These are phyloP conservation scores for Gnathonemus echidnorhynchus DNA, from an alignment of 2,113 vertebrate species.

Conservation along the genomic window DNA sequence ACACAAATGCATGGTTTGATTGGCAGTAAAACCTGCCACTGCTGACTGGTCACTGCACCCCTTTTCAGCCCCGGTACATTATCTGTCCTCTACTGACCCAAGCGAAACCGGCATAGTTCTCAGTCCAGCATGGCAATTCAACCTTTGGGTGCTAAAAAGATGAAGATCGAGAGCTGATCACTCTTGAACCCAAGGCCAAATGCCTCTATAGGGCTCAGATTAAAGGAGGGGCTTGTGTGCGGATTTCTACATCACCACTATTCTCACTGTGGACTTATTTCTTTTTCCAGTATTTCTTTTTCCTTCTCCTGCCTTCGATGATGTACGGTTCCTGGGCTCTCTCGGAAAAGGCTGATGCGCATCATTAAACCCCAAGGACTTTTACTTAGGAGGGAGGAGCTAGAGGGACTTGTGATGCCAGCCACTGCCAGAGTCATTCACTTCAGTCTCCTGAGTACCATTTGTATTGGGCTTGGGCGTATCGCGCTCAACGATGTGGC, in stretches of 20 bases:
- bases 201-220: slow-evolving; percentile 20
- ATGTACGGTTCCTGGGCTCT: slow-evolving; percentile 21
- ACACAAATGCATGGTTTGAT: background rate
- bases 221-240: background rate
- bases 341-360: slow-evolving; percentile 20
- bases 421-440: background rate
- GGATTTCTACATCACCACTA: background rate
- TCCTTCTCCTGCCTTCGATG: slow-evolving; percentile 30
- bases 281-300: slow-evolving; percentile 20
- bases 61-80: background rate
- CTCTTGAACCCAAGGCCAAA: slow-evolving; percentile 9
- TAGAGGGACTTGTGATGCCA: background rate
- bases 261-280: slow-evolving; percentile 3
- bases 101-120: background rate
- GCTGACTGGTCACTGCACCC: background rate
- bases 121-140: background rate
- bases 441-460: background rate
- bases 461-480: background rate
- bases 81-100: background rate
- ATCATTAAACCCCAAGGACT: slow-evolving; percentile 27
- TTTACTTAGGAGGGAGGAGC: background rate
- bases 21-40: background rate
- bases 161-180: background rate
- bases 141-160: background rate
- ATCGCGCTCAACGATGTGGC: background rate